Evolutionary conservation across 2,888 invertebrate genomes (phyloP), one percentile per base, ranked within the genome.

Genomic region (Ceriagrion tenellum): DNA sequence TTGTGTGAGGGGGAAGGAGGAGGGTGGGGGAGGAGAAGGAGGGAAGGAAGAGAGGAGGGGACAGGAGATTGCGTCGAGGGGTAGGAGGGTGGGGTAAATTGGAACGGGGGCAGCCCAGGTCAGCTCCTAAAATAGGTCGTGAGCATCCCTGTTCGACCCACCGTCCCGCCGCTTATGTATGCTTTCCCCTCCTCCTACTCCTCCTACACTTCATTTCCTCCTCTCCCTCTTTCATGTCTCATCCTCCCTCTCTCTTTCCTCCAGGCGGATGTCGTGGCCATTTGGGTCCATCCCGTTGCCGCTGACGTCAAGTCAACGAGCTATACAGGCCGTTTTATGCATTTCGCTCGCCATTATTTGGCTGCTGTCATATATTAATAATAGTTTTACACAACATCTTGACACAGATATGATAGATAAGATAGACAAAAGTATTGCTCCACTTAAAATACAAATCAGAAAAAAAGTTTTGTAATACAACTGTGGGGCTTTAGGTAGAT

Each of bases 61-160:
- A 30, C 0, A 0, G 47, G 88, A 47, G 88, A 88, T 47, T 30
- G 55, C 55, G 55, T 23, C 16, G 89, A n/a, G 47, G n/a, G 47
- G 16, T 16, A 12, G 55, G 55, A 16, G 6, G 26, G 55, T 26
- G 89, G 47, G 47, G 55, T 23, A 47, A 89, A 89, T 89, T 47
- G 55, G 55, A 89, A 89, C 55, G 89, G 55, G 26, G 89, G 89
- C 89, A 55, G 12, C n/a, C 89, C 89, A 89, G 89, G 89, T 89
- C 89, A 89, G 55, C 89, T 89, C 55, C 89, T 23, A 89, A 89
- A 89, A 89, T 89, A 89, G 89, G 89, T 89, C 89, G 89, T 47
- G n/a, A 55, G 89, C 74, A 95, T 95, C 95, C 69, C 81, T 35
- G 35, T 74, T 95, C 81, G 30, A 55, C 74, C 95, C 95, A 23